These are phyloP conservation scores for Maniola jurtina DNA, from an alignment of 1,140 invertebrate genomes.

Conservation along the genomic window DNA sequence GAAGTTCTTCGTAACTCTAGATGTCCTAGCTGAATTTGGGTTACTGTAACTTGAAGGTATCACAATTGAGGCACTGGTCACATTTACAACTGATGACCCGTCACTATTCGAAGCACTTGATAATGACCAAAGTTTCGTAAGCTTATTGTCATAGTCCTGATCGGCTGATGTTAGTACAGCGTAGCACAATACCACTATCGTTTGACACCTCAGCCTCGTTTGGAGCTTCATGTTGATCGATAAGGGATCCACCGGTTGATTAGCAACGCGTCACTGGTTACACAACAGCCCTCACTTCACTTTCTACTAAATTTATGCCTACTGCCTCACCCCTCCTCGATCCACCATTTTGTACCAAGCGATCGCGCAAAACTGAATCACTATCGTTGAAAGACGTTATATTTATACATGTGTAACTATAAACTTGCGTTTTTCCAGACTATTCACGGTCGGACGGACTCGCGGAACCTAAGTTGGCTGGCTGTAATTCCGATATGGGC, in stretches of 20 bases:
- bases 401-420: constrained; percentile 73
- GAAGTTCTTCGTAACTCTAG: constrained; percentile 31
- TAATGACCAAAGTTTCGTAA: constrained; percentile 54
- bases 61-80: constrained; percentile 57
- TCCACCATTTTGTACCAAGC: constrained; percentile 71
- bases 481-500: constrained; percentile 61
- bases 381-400: constrained; percentile 61
- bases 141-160: constrained; percentile 49
- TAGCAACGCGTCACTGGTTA: constrained; percentile 44
- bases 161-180: constrained; percentile 43
- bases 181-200: constrained; percentile 49
- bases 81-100: constrained; percentile 46
- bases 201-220: constrained; percentile 42
- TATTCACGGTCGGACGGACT: constrained; percentile 62
- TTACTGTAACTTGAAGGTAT: constrained; percentile 45
- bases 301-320: constrained; percentile 43
- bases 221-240: constrained; percentile 46
- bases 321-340: constrained; percentile 47
- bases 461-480: constrained; percentile 53
- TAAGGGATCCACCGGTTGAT: constrained; percentile 39
- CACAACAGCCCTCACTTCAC: constrained; percentile 56
- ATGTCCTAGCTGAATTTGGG: constrained; percentile 29
- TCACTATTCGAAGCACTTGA: constrained; percentile 48
- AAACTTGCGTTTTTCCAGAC: constrained; percentile 71
- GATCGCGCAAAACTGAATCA: constrained; percentile 75